Conservation (phyloP, 1,140 invertebrate genomes). For the Chelonus insularis region DNA sequence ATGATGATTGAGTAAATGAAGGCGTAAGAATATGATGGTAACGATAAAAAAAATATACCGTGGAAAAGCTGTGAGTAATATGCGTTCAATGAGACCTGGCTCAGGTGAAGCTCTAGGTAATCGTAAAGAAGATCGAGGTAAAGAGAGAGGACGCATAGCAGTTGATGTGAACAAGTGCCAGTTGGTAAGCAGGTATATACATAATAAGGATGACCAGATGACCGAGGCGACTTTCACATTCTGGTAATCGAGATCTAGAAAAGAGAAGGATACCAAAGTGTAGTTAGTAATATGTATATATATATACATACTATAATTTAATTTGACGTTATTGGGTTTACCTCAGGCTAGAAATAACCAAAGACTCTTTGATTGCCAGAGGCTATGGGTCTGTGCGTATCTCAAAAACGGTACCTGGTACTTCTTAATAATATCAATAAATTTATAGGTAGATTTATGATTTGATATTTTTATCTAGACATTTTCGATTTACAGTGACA, state of each 20-base stretch:
- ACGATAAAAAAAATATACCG: too few species aligned
- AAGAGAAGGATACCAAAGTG: slow-evolving; percentile 9
- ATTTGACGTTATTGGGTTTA: background rate
- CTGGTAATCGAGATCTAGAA: slow-evolving; percentile 36
- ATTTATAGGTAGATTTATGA: too few species aligned
- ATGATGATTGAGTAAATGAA: too few species aligned
- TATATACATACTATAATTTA: background rate
- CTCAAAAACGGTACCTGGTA: background rate
- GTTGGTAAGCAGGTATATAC: slow-evolving; percentile 37
- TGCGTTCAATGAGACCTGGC: too few species aligned
- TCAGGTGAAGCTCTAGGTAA: too few species aligned
- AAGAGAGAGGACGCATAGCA: slow-evolving; percentile 16
- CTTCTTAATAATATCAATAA: too few species aligned
- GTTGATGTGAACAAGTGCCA: slow-evolving; percentile 29
- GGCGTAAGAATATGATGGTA: too few species aligned
- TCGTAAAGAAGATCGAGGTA: background rate
- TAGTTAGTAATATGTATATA: background rate
- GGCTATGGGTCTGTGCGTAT: background rate
- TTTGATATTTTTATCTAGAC: too few species aligned
- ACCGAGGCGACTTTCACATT: slow-evolving; percentile 50
- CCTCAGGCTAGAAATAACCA: background rate
- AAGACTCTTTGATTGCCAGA: background rate
- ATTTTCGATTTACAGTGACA: too few species aligned
- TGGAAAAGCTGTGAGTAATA: too few species aligned
- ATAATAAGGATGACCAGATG: slow-evolving; percentile 49